Percentiles rank a stretch among this genome's conserved stretches.
Evolutionary conservation across 2,797 vertebrate genomes (phyloP).

Genomic region (Cephalopachus bancanus): DNA sequence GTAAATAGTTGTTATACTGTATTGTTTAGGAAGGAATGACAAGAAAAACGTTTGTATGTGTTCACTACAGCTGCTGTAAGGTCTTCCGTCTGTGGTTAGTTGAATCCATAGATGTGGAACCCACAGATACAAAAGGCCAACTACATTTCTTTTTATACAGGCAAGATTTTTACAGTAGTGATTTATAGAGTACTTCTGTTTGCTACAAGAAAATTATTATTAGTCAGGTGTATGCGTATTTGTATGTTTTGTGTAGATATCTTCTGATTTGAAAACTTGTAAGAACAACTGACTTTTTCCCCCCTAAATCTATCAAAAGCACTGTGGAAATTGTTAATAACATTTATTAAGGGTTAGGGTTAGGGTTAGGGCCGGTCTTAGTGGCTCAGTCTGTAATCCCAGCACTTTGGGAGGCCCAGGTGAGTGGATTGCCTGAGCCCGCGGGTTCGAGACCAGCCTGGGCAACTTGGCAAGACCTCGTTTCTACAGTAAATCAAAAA

Average conservation of each 20-base stretch:
- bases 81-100: neutral
- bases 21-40: neutral
- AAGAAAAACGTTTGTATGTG: neutral
- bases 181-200: slow-evolving; percentile 1
- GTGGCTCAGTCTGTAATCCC: no score
- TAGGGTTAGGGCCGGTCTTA: no score
- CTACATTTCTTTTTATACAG: slow-evolving; percentile 19
- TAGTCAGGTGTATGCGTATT: neutral
- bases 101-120: neutral
- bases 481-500: no score
- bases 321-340: slow-evolving; percentile 6
- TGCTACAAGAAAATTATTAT: slow-evolving; percentile 17
- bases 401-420: no score
- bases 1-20: neutral
- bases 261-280: slow-evolving; percentile 53
- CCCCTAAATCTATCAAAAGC: neutral
- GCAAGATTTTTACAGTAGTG: neutral
- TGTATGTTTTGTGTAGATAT: slow-evolving; percentile 32
- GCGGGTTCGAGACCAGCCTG: no score
- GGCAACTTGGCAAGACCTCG: no score
- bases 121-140: neutral
- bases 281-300: slow-evolving; percentile 16
- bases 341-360: neutral
- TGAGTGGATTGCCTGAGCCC: no score
- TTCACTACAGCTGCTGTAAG: neutral